phyloP scores from a whole-genome alignment of 2,113 vertebrate genomes.

The Cygnus atratus region DNA sequence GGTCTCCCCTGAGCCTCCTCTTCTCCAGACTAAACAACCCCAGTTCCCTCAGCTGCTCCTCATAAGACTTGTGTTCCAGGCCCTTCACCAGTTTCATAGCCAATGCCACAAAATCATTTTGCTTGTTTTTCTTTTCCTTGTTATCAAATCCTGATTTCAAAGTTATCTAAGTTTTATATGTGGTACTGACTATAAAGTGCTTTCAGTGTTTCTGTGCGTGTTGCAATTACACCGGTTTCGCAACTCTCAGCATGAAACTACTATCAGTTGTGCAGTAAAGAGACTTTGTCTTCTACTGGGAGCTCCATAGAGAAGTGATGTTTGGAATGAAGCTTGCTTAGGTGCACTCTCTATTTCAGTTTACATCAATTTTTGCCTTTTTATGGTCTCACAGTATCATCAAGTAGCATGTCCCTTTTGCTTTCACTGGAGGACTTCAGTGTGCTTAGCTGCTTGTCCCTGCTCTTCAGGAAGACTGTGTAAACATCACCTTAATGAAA shows the following conservation, averaged over 20 bases:
- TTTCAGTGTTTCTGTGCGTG: not conserved
- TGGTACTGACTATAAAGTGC: not conserved
- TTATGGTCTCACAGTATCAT: not conserved
- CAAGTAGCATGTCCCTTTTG: not conserved
- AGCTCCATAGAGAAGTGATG: not conserved
- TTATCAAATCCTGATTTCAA: not conserved
- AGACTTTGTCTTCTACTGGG: not conserved
- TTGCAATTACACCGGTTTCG: not conserved
- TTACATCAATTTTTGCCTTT: not conserved
- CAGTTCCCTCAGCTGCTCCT: too few relatives aligned
- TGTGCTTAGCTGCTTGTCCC: not conserved
- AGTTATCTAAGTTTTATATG: not conserved
- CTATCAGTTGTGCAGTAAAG: rapidly evolving
- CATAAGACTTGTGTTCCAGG: too few relatives aligned
- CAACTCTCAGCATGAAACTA: not conserved
- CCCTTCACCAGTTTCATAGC: too few relatives aligned
- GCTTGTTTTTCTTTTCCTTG: not conserved
- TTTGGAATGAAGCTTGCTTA: not conserved
- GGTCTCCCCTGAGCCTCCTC: too few relatives aligned
- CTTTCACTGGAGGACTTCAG: not conserved
- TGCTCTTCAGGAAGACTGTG: not conserved
- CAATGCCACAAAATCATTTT: not conserved
- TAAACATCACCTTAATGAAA: not conserved
- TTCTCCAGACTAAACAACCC: too few relatives aligned
- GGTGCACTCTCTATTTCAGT: not conserved